These are phyloP conservation scores for Cephalopachus bancanus DNA, from an alignment of 2,797 vertebrate genomes.

Conservation along the genomic window DNA sequence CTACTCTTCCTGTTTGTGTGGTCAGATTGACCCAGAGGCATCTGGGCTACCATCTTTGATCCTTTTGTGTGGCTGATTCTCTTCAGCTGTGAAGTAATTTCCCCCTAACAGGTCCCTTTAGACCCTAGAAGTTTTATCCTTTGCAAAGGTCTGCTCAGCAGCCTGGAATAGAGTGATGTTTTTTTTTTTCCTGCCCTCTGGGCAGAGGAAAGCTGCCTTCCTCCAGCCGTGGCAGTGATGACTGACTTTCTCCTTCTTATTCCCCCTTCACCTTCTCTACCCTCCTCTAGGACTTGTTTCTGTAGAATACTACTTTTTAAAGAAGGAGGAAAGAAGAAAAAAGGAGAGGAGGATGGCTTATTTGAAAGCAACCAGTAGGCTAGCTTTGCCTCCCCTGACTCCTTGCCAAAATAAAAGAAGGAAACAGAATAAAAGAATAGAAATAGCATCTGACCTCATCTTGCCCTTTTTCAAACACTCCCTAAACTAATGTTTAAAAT, in stretches of 20 bases:
- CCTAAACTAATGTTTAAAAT: slow-evolving; percentile 41
- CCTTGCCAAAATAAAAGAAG: slow-evolving; percentile 52
- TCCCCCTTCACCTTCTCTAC: slow-evolving; percentile 26
- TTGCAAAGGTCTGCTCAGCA: slow-evolving; percentile 45
- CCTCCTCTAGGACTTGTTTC: slow-evolving; percentile 45
- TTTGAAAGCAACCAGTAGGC: slow-evolving; percentile 28
- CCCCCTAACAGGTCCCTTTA: background rate
- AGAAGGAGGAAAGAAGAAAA: slow-evolving; percentile 7
- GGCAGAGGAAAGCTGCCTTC: slow-evolving; percentile 47
- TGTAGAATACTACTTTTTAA: slow-evolving; percentile 62
- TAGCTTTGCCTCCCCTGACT: background rate
- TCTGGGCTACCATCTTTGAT: background rate
- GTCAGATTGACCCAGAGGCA: background rate
- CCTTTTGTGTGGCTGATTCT: slow-evolving; percentile 14
- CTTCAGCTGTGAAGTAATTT: slow-evolving; percentile 5
- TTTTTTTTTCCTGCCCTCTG: slow-evolving; percentile 49
- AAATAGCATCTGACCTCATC: slow-evolving; percentile 44
- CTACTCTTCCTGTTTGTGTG: background rate
- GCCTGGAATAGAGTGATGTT: slow-evolving; percentile 41
- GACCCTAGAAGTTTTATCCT: slow-evolving; percentile 31
- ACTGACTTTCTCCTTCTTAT: slow-evolving; percentile 41
- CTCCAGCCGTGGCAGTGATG: slow-evolving; percentile 60
- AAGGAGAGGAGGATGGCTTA: background rate
- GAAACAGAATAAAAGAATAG: background rate
- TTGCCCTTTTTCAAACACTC: slow-evolving; percentile 10